Conservation (phyloP, 2,888 invertebrate species). For the Prionchulus punctatus region DNA sequence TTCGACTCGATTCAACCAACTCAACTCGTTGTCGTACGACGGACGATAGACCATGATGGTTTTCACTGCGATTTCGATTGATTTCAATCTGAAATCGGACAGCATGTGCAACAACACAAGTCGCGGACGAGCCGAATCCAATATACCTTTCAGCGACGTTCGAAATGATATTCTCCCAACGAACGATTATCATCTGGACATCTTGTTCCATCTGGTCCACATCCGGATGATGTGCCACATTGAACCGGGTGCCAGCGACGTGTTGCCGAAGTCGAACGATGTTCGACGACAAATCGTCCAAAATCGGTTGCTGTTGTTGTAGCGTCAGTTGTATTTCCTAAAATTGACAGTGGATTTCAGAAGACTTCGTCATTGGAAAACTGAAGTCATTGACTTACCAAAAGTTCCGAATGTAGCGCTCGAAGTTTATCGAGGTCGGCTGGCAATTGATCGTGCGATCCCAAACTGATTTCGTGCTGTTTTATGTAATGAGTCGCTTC, state of each 20-base stretch:
- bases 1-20: slow-evolving; percentile 9
- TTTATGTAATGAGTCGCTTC: slow-evolving; percentile 71
- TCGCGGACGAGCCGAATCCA: not conserved
- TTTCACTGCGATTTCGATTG: slow-evolving; percentile 3
- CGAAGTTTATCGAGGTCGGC: slow-evolving; percentile 66
- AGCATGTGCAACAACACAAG: not conserved
- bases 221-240: slow-evolving; percentile 57
- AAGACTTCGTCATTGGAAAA: not conserved
- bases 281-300: slow-evolving; percentile 78
- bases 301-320: slow-evolving; percentile 62
- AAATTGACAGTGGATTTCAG: not conserved
- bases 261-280: slow-evolving; percentile 66
- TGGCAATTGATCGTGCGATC: slow-evolving; percentile 70
- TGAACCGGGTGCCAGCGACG: slow-evolving; percentile 64
- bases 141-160: slow-evolving; percentile 62
- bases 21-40: slow-evolving; percentile 8
- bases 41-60: slow-evolving; percentile 5
- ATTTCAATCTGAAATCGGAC: slow-evolving; percentile 7
- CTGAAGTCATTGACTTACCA: slow-evolving; percentile 18
- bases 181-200: slow-evolving; percentile 59
- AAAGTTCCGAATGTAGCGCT: slow-evolving; percentile 44
- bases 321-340: slow-evolving; percentile 62
- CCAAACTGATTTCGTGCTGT: slow-evolving; percentile 73
- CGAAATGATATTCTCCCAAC: slow-evolving; percentile 75
- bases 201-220: slow-evolving; percentile 76